These are phyloP conservation scores for Melieria omissa DNA, from an alignment of 2,888 invertebrate genomes.

Conservation along the genomic window DNA sequence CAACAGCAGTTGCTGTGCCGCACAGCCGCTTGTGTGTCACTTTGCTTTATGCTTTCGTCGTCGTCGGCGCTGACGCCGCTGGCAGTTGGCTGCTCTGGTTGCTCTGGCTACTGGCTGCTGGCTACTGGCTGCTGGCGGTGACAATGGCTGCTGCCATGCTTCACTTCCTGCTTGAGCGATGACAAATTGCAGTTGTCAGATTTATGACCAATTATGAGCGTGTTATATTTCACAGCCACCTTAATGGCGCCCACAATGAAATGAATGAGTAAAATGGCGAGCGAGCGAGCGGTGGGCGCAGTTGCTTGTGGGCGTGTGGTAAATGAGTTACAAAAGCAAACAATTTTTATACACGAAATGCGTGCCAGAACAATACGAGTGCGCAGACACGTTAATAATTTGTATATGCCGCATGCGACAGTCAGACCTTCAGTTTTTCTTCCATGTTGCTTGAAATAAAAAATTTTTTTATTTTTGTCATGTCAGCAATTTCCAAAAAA, in stretches of 20 bases:
- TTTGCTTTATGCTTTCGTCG: not conserved
- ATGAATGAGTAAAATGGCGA: conserved; percentile 16
- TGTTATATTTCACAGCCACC: conserved; percentile 63
- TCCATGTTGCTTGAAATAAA: not conserved
- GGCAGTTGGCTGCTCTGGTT: not conserved
- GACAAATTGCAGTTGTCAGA: conserved; percentile 65
- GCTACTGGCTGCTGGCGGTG: conserved; percentile 2
- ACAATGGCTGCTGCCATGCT: conserved; percentile 22
- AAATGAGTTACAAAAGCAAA: no score
- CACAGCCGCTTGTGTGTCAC: not conserved
- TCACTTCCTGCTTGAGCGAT: conserved; percentile 59
- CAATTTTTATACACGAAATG: no score
- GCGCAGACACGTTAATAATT: no score
- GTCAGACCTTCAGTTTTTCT: not conserved
- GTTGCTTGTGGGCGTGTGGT: not conserved
- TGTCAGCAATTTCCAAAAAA: not conserved
- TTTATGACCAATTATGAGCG: conserved; percentile 65
- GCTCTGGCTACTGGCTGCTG: conserved; percentile 3
- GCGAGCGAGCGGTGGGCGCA: not conserved
- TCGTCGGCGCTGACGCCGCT: not conserved
- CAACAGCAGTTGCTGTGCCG: not conserved
- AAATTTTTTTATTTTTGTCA: conserved; percentile 2
- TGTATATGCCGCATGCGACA: no score
- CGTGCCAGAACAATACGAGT: no score
- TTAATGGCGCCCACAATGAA: conserved; percentile 25